Percentiles rank a stretch among this genome's conserved stretches.
phyloP scores from a whole-genome alignment of 2,888 invertebrate genomes.

The Rhogogaster chlorosoma region DNA sequence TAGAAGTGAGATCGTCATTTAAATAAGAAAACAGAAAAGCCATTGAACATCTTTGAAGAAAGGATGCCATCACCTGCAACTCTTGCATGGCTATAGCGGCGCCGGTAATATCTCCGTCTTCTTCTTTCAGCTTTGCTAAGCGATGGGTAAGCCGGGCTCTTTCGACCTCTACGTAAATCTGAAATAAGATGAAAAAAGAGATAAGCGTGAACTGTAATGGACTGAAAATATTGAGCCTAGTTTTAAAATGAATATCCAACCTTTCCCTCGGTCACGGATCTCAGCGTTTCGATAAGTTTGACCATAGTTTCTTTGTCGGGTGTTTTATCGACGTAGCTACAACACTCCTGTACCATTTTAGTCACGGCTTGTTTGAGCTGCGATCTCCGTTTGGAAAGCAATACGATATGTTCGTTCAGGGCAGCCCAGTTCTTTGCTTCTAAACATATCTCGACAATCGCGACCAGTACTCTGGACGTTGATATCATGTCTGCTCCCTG shows the following conservation, averaged over 20 bases:
- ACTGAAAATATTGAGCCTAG: background rate
- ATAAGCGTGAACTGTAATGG: slow-evolving; percentile 19
- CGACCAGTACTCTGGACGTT: slow-evolving; percentile 94
- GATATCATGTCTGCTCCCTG: slow-evolving; percentile 97
- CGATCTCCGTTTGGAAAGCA: slow-evolving; percentile 95
- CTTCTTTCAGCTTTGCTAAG: slow-evolving; percentile 91
- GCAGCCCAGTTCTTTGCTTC: slow-evolving; percentile 96
- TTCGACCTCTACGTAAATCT: slow-evolving; percentile 99
- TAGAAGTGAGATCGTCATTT: background rate
- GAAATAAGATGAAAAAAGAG: slow-evolving; percentile 58
- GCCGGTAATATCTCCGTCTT: slow-evolving; percentile 90
- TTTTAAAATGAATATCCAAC: slow-evolving; percentile 73
- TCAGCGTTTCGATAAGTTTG: slow-evolving; percentile 96
- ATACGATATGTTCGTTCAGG: slow-evolving; percentile 94
- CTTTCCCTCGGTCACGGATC: slow-evolving; percentile 98
- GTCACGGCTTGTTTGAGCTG: slow-evolving; percentile 98
- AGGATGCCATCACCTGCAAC: slow-evolving; percentile 83
- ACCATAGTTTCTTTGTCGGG: slow-evolving; percentile 94
- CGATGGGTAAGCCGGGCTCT: slow-evolving; percentile 96
- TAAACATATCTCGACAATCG: slow-evolving; percentile 94
- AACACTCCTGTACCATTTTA: slow-evolving; percentile 98
- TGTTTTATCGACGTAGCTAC: slow-evolving; percentile 94
- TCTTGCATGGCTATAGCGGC: slow-evolving; percentile 98
- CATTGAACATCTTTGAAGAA: background rate
- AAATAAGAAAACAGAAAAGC: background rate